Percentiles rank a stretch among this genome's conserved stretches.
Evolutionary conservation across 1,140 invertebrate species (phyloP).

Genomic region (Euura saliciscinereae): DNA sequence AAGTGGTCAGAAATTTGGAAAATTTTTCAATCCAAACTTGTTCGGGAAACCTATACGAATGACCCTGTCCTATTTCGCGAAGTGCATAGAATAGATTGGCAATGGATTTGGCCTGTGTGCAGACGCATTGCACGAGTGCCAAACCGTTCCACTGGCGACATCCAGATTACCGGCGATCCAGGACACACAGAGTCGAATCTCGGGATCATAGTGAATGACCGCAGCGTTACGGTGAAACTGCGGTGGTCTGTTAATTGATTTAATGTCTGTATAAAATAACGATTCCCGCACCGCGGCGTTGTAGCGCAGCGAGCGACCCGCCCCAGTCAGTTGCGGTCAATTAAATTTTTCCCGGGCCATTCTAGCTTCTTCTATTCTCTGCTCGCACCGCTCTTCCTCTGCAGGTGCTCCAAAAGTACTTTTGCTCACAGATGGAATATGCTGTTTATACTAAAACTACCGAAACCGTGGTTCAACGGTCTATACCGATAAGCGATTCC

Average conservation of each 20-base stretch:
- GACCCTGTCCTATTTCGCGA: too few relatives aligned
- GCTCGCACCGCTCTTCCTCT: not conserved
- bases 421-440: not conserved
- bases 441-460: too few relatives aligned
- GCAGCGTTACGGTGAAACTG: not conserved
- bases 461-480: too few relatives aligned
- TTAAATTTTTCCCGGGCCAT: not conserved
- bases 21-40: too few relatives aligned
- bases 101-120: constrained; percentile 1
- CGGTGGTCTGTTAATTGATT: not conserved
- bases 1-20: too few relatives aligned
- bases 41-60: too few relatives aligned
- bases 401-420: not conserved
- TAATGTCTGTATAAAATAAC: constrained; percentile 1
- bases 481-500: too few relatives aligned
- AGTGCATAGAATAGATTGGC: not conserved
- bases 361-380: not conserved
- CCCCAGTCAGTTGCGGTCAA: not conserved
- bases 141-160: constrained; percentile 4
- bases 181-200: not conserved
- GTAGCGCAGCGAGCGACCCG: not conserved
- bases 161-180: not conserved
- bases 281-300: not conserved
- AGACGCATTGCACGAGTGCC: not conserved
- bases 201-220: too few relatives aligned